phyloP scores from a whole-genome alignment of 2,888 invertebrate species.

The Drosophila neotestacea region DNA sequence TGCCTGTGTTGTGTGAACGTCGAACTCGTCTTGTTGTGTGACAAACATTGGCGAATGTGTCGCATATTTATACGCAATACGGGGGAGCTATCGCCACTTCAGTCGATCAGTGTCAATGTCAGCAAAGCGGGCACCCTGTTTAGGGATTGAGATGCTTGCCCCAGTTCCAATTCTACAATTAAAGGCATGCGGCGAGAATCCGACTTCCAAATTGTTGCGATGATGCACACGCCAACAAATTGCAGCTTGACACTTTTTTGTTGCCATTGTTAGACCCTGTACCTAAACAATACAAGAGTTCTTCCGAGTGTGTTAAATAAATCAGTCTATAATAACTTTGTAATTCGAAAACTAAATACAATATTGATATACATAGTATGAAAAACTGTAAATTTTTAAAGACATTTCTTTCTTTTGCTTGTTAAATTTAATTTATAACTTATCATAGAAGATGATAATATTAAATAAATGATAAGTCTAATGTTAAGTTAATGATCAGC shows the following conservation, averaged over 20 bases:
- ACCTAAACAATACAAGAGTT: too few relatives aligned
- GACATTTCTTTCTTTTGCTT: too few relatives aligned
- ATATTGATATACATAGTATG: too few relatives aligned
- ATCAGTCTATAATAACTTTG: too few relatives aligned
- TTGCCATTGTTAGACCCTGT: constrained; percentile 8
- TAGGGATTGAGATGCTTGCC: constrained; percentile 75
- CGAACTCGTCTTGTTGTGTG: constrained; percentile 64
- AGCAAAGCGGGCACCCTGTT: constrained; percentile 62
- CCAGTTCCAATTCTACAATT: constrained; percentile 79
- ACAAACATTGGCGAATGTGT: constrained; percentile 55
- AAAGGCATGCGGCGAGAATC: constrained; percentile 64
- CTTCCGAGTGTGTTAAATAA: too few relatives aligned
- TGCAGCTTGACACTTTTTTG: constrained; percentile 50
- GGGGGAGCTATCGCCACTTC: constrained; percentile 35
- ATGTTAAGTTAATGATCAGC: too few relatives aligned
- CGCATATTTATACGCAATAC: constrained; percentile 68
- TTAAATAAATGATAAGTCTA: too few relatives aligned
- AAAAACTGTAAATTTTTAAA: too few relatives aligned
- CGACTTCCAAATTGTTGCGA: constrained; percentile 24
- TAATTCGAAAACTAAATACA: too few relatives aligned
- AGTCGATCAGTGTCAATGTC: constrained; percentile 74
- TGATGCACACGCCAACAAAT: constrained; percentile 60
- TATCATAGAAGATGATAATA: too few relatives aligned
- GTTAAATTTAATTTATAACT: too few relatives aligned
- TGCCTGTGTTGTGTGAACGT: constrained; percentile 25